Evolutionary conservation across 2,797 vertebrate genomes (phyloP), one percentile per base, ranked within the genome.

Genomic region (Botia kubotai): DNA sequence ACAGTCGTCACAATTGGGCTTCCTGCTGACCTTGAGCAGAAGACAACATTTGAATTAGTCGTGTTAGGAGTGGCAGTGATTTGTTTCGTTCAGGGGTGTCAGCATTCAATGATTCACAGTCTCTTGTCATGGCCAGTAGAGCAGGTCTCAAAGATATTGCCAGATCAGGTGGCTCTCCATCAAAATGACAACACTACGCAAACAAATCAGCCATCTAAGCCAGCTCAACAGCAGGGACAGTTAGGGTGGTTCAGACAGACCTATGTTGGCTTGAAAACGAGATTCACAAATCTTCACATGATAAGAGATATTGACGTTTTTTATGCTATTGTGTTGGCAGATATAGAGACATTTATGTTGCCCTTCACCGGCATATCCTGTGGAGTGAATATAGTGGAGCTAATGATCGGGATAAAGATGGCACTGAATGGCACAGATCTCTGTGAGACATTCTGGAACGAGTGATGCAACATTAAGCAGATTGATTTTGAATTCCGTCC

Each of bases 391-490:
- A 89, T 79, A 83, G 87, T 79, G 66, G 87, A 92, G 91, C 62
- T 65, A 65, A 65, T 36, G 6, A 23, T 23, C 8, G 14, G 2
- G 16, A 63, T 92, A 92, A 90, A 92, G 87, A 78, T 72, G 39
- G 85, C 68, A 84, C 87, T 89, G 83, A 89, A 88, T 81, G 87
- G 82, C 86, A 84, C 29, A 0, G 78, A 84, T 80, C 82, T 90
- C 86, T 83, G 75, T 21, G 66, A 85, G 82, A 83, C 69, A 84
- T 82, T 77, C 55, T 68, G 81, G 87, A 87, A 87, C 46, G 76
- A 66, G 82, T 86, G 87, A 91, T 87, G 89, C 88, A 92, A 93
- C 91, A 93, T 93, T 93, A 94, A 91, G 85, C 90, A 89, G 90
- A 93, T 90, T 92, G 89, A 93, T 91, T 91, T 89, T 83, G 84